These are phyloP conservation scores for Cataglyphis altisquamis DNA, from an alignment of 2,888 invertebrate genomes.

Conservation along the genomic window DNA sequence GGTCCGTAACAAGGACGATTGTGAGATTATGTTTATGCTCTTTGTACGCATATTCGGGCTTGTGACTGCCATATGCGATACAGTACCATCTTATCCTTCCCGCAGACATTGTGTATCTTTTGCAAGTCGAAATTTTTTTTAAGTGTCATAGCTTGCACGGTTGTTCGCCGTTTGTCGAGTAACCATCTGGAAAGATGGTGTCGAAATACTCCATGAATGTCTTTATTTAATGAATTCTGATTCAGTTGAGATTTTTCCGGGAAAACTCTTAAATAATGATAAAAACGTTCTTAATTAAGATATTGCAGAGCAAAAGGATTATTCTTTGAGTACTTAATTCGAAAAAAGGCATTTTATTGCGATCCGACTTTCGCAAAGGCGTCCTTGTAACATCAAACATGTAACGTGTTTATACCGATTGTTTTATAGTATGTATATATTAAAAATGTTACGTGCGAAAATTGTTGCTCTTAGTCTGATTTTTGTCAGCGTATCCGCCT, in stretches of 20 bases:
- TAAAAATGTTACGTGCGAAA: slow-evolving; percentile 9
- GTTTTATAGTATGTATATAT: neutral
- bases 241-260: neutral
- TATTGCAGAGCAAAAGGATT: neutral
- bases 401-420: neutral
- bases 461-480: neutral
- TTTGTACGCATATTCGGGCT: neutral
- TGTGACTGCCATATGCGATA: neutral
- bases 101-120: neutral
- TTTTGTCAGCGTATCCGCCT: slow-evolving; percentile 28
- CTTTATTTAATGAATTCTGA: neutral
- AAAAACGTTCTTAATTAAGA: neutral
- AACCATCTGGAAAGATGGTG: neutral
- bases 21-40: neutral
- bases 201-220: neutral
- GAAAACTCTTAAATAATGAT: neutral
- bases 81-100: neutral
- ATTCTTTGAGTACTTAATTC: slow-evolving; percentile 24
- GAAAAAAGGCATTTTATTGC: neutral
- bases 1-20: neutral
- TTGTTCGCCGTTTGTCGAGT: neutral
- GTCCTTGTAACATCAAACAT: slow-evolving; percentile 1
- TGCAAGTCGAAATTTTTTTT: neutral
- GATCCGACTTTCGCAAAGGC: neutral
- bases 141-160: neutral